These are phyloP conservation scores for Margaritifera margaritifera DNA, from an alignment of 2,888 invertebrate species.

Conservation along the genomic window DNA sequence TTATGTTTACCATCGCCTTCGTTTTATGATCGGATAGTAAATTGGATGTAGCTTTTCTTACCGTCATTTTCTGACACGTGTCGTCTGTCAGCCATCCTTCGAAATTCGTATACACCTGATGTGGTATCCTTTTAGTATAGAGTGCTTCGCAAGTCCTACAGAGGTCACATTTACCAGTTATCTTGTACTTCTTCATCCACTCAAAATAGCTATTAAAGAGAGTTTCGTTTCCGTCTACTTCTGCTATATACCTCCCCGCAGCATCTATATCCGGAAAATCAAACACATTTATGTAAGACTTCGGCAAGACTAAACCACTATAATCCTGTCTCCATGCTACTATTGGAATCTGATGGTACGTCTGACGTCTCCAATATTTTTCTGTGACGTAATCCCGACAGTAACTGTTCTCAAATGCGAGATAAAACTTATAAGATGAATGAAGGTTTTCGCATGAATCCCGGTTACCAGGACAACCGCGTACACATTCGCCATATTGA, in stretches of 20 bases:
- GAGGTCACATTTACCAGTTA: background rate
- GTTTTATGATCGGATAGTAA: no score
- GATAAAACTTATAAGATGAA: conserved; percentile 10
- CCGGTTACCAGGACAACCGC: no score
- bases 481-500: background rate
- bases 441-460: no score
- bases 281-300: conserved; percentile 11
- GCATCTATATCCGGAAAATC: conserved; percentile 6
- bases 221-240: conserved; percentile 9
- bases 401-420: conserved; percentile 9
- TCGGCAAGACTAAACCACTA: conserved; percentile 2
- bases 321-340: conserved; percentile 9
- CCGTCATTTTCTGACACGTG: conserved; percentile 2
- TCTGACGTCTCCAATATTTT: conserved; percentile 1
- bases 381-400: conserved; percentile 15
- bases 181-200: background rate
- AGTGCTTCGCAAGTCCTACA: conserved; percentile 6
- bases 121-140: background rate
- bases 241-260: conserved; percentile 4
- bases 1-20: no score
- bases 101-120: conserved; percentile 10
- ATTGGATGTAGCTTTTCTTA: no score
- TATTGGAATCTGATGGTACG: background rate
- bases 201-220: conserved; percentile 12
- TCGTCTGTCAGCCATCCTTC: conserved; percentile 5